Percentiles rank a stretch among this genome's conserved stretches.
Evolutionary conservation across 2,888 invertebrate genomes (phyloP).

Genomic region (Parnassius smintheus): DNA sequence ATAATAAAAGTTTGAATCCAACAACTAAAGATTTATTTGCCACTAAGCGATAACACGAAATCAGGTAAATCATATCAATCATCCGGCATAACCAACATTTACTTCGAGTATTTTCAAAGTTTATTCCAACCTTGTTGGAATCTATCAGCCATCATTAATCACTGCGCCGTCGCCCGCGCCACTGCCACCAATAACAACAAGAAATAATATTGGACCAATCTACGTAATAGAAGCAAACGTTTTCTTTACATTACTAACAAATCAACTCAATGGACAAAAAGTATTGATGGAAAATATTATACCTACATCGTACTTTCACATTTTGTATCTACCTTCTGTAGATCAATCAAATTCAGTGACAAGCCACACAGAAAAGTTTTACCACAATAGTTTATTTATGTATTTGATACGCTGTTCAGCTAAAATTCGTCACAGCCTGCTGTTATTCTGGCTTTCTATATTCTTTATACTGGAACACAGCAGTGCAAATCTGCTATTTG

Average conservation of each 20-base stretch:
- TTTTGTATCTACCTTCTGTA: no score
- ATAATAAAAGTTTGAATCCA: no score
- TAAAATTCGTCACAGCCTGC: no score
- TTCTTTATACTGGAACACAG: no score
- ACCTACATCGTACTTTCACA: no score
- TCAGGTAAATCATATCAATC: conserved; percentile 13
- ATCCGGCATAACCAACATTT: conserved; percentile 13
- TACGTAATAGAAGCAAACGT: conserved; percentile 9
- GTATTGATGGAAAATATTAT: no score
- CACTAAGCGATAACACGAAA: conserved; percentile 1
- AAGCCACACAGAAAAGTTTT: no score
- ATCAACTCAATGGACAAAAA: neutral
- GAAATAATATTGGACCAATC: conserved; percentile 14
- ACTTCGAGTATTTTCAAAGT: conserved; percentile 10
- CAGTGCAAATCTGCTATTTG: no score
- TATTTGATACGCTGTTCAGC: no score
- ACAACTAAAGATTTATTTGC: neutral
- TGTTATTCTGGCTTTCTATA: no score
- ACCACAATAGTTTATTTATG: no score
- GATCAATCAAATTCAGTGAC: no score
- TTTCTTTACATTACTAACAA: conserved; percentile 1
- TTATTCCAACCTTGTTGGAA: conserved; percentile 10
- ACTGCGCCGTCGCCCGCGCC: neutral
- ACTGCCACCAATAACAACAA: conserved; percentile 3
- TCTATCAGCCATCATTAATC: conserved; percentile 2